These are phyloP conservation scores for Aleiodes testaceus DNA, from an alignment of 2,888 invertebrate species.

Conservation along the genomic window DNA sequence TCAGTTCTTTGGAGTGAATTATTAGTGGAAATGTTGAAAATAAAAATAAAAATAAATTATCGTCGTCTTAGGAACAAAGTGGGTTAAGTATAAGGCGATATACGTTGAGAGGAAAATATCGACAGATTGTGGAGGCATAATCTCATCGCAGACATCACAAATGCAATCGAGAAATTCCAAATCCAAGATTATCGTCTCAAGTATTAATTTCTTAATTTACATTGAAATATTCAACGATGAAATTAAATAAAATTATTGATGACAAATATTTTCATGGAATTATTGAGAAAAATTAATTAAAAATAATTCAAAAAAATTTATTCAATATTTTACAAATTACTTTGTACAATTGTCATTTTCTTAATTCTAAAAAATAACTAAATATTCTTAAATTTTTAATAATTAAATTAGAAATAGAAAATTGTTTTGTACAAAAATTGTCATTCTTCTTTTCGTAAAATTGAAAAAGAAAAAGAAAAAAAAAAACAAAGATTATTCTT, in stretches of 20 bases:
- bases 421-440: conserved; percentile 4
- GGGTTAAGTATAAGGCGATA: no score
- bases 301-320: conserved; percentile 1
- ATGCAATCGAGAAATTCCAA: background rate
- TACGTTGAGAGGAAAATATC: background rate
- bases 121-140: background rate
- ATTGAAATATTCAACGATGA: background rate
- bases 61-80: no score
- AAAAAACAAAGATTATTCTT: background rate
- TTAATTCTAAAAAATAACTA: background rate
- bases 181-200: conserved; percentile 6
- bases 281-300: background rate
- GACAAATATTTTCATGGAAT: background rate
- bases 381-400: background rate
- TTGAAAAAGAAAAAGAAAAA: background rate
- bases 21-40: no score
- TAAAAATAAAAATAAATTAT: no score
- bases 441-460: background rate
- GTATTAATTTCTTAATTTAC: background rate
- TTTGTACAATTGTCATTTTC: conserved; percentile 32
- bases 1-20: no score
- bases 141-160: conserved; percentile 12
- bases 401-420: background rate
- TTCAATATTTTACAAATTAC: conserved; percentile 34
- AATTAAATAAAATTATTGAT: background rate